These are phyloP conservation scores for Haemorhous mexicanus DNA, from an alignment of 2,113 vertebrate genomes.

Conservation along the genomic window DNA sequence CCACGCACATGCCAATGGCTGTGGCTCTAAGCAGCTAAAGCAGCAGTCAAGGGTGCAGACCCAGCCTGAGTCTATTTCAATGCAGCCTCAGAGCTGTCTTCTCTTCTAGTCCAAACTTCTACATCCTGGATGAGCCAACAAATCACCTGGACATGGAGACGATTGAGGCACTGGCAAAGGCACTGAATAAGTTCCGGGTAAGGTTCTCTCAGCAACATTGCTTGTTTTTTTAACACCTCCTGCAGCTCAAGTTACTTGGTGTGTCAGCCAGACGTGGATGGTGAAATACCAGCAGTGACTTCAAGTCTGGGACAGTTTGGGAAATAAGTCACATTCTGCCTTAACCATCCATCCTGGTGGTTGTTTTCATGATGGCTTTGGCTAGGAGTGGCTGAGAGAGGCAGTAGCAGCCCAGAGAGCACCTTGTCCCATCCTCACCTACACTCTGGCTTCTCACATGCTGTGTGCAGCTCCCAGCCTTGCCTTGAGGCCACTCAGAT, in stretches of 20 bases:
- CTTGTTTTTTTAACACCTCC: background rate
- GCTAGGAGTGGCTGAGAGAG: background rate
- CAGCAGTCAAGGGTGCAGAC: background rate
- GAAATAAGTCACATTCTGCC: background rate
- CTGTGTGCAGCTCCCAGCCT: background rate
- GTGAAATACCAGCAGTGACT: background rate
- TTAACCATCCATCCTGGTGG: background rate
- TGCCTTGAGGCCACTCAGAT: background rate
- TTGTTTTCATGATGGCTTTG: background rate
- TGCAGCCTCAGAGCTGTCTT: background rate
- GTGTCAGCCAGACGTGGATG: background rate
- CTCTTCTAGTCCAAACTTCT: conserved; percentile 91
- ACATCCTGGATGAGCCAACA: conserved; percentile 95
- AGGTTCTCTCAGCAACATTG: background rate
- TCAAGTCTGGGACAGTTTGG: background rate
- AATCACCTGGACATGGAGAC: conserved; percentile 99
- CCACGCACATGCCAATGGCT: background rate
- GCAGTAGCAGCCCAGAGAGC: background rate
- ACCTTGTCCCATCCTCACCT: background rate
- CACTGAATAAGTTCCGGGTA: conserved; percentile 90
- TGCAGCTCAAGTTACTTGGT: background rate
- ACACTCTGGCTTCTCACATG: accelerated
- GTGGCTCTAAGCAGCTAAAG: background rate
- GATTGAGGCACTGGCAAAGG: conserved; percentile 91
- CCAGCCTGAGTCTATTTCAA: background rate